Evolutionary conservation across 1,140 invertebrate genomes (phyloP).

Genomic region (Lucilia cuprina): DNA sequence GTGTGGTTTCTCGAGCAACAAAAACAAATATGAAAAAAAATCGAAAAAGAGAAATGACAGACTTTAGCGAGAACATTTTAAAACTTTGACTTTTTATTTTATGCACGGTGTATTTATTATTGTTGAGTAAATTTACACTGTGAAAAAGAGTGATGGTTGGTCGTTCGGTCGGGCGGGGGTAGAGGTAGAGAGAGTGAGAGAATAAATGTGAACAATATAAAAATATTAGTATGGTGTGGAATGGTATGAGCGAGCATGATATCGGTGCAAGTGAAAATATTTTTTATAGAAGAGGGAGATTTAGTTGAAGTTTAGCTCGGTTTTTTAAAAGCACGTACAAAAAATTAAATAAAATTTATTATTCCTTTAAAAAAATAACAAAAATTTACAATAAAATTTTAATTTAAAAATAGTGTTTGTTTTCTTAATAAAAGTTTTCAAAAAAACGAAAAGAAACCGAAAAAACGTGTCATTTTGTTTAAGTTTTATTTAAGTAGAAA

Average conservation of each 20-base stretch:
- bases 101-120: too few relatives aligned
- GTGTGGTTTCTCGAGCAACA: background rate
- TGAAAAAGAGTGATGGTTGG: background rate
- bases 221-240: background rate
- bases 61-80: too few relatives aligned
- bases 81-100: too few relatives aligned
- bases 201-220: background rate
- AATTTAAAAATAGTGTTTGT: background rate
- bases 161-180: background rate
- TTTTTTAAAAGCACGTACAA: slow-evolving; percentile 32
- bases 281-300: slow-evolving; percentile 26
- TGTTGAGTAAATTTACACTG: background rate
- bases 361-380: background rate
- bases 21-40: background rate
- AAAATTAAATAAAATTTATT: background rate
- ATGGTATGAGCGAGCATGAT: background rate
- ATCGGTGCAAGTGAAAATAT: slow-evolving; percentile 25
- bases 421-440: background rate
- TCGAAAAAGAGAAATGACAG: too few relatives aligned
- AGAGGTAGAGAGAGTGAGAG: background rate
- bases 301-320: slow-evolving; percentile 34
- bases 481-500: background rate
- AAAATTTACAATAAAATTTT: background rate
- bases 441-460: background rate
- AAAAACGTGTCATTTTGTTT: slow-evolving; percentile 7